These are phyloP conservation scores for Anhinga anhinga DNA, from an alignment of 2,113 vertebrate species.

Conservation along the genomic window DNA sequence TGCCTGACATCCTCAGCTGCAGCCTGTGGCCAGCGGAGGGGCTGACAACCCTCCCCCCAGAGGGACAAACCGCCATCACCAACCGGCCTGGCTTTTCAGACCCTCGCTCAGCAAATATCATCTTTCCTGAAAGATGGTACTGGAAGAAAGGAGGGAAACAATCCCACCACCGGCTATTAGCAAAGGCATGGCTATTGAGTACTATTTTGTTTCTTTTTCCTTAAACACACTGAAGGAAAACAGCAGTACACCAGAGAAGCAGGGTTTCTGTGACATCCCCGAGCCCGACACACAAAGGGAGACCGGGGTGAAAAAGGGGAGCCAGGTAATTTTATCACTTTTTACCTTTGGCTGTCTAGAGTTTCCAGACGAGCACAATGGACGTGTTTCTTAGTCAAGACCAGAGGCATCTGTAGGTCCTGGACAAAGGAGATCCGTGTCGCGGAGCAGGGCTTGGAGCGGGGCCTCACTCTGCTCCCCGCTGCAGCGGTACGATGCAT, in stretches of 20 bases:
- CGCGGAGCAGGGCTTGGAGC: background rate
- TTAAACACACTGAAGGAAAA: conserved; percentile 47
- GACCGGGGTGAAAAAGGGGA: conserved; percentile 38
- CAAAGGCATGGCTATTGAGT: background rate
- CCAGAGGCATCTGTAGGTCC: background rate
- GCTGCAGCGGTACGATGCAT: fast-evolving
- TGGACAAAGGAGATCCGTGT: background rate
- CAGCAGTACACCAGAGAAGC: conserved; percentile 17
- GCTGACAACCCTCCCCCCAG: background rate
- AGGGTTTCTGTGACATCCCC: conserved; percentile 31
- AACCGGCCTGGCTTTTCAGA: background rate
- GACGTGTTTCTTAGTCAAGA: background rate
- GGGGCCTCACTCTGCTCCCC: fast-evolving
- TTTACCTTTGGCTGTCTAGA: background rate
- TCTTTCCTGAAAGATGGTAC: background rate
- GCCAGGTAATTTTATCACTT: conserved; percentile 57
- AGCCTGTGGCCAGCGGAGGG: fast-evolving
- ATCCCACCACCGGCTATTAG: background rate
- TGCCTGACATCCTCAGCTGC: background rate
- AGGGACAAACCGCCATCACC: background rate
- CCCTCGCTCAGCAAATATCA: background rate
- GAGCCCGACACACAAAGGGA: conserved; percentile 32
- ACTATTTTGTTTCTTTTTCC: background rate
- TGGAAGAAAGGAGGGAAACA: background rate
- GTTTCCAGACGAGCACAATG: conserved; percentile 15